Evolutionary conservation across 2,797 vertebrate species (phyloP).

Genomic region (Sebastes alutus): DNA sequence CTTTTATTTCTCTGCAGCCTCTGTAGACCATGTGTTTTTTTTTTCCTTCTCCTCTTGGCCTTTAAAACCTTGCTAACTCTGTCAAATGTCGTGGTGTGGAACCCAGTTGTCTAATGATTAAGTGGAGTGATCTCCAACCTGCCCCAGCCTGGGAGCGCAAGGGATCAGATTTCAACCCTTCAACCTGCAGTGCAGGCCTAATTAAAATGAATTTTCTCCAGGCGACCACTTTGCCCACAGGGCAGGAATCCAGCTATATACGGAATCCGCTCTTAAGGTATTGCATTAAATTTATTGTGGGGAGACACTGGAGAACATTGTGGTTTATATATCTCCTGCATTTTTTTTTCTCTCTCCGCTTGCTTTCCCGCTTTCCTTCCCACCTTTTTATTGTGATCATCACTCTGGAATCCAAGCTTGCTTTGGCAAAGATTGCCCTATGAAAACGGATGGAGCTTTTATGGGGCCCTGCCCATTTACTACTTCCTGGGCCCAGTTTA

Average conservation of each 20-base stretch:
- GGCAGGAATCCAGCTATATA: slow-evolving; percentile 78
- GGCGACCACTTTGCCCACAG: slow-evolving; percentile 81
- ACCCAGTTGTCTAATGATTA: slow-evolving; percentile 86
- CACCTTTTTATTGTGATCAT: slow-evolving; percentile 83
- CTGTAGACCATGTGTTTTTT: slow-evolving; percentile 30
- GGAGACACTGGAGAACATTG: slow-evolving; percentile 79
- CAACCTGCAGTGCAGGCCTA: slow-evolving; percentile 81
- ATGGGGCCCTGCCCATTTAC: slow-evolving; percentile 76
- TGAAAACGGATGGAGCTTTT: slow-evolving; percentile 79
- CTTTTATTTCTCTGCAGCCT: slow-evolving; percentile 67
- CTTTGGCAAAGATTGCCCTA: slow-evolving; percentile 81
- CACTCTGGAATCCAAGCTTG: slow-evolving; percentile 79
- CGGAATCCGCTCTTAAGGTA: slow-evolving; percentile 80
- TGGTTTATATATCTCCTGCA: slow-evolving; percentile 76
- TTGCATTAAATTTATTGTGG: slow-evolving; percentile 81
- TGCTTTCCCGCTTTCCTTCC: slow-evolving; percentile 64
- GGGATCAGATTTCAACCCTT: slow-evolving; percentile 83
- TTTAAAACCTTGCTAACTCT: slow-evolving; percentile 73
- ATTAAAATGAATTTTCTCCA: slow-evolving; percentile 87
- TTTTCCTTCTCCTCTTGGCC: slow-evolving; percentile 28
- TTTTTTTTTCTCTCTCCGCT: slow-evolving; percentile 48
- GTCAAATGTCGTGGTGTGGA: slow-evolving; percentile 76
- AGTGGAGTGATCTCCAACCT: slow-evolving; percentile 84
- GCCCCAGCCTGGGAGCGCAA: slow-evolving; percentile 76
- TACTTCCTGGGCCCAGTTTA: slow-evolving; percentile 75